phyloP scores from a whole-genome alignment of 2,113 vertebrate genomes.

The Lasiurus cinereus region DNA sequence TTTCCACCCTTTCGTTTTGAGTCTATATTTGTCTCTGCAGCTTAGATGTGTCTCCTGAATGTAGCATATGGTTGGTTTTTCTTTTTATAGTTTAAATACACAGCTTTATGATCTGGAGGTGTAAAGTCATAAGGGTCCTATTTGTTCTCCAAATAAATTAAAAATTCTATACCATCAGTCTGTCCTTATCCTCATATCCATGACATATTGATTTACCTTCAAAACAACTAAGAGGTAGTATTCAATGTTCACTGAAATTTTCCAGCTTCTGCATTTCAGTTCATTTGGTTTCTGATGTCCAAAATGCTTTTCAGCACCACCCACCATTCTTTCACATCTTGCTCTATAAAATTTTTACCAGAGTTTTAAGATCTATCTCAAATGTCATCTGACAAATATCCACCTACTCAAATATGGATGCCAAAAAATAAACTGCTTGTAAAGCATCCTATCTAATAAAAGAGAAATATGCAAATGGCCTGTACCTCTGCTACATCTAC shows the following conservation, averaged over 20 bases:
- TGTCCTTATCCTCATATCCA: neutral
- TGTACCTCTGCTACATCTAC: too few species aligned
- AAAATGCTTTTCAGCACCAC: neutral
- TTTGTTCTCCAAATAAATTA: neutral
- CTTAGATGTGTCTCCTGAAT: neutral
- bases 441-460: neutral
- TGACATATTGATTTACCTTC: neutral
- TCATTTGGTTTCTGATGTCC: neutral
- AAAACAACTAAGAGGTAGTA: neutral
- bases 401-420: neutral
- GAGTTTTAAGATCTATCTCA: neutral
- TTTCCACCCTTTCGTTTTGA: neutral
- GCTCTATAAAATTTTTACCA: neutral
- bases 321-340: neutral
- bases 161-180: neutral
- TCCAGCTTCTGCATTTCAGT: neutral
- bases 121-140: neutral
- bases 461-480: too few species aligned
- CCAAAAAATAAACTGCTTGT: neutral
- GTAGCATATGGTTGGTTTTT: neutral
- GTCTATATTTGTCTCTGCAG: neutral
- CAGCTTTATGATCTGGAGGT: neutral
- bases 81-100: slow-evolving; percentile 18
- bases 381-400: neutral
- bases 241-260: neutral